Base-by-base conservation (phyloP, 2,797 vertebrate species). In the Betta splendens region DNA sequence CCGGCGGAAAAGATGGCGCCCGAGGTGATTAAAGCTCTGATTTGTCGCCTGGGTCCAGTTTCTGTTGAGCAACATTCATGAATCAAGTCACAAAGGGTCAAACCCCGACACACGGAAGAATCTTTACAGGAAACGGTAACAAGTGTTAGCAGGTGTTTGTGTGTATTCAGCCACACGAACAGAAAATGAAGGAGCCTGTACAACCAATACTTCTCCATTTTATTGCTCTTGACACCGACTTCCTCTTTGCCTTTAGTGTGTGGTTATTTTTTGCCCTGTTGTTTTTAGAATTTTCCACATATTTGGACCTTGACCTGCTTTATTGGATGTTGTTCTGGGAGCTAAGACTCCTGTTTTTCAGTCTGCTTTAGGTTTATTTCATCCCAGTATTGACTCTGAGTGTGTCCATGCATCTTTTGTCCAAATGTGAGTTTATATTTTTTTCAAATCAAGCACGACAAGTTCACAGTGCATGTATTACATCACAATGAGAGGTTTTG, bases 1-100 rank as follows among this genome's bases (percentile, higher is more conserved):
- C 25, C 17, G 4, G 40, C 37, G 54, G 79, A 67, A 75, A 80
- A 13, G 32, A 76, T 47, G 72, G 52, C 72, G 50, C 15, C 32
- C 1, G 1, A 10, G 25, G 61, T 53, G 58, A 64, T 77, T 70
- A 71, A 81, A 75, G 3, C 4, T 1, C 36, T 67, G 66, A 79
- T 79, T 81, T 74, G 69, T 66, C 31, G 23, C 44, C 54, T 33
- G 55, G 45, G 47, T 35, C 11, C n/a, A 15, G 42, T 43, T 54
- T 38, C 18, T 18, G 17, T 54, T 50, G 29, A 54, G 48, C 42
- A 47, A 36, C 26, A 5, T 8, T 5, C 22, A 16, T 60, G 56
- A 62, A 75, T 65, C 52, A 40, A n/a, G 44, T 17, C 21, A n/a
- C 7, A 29, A 3, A n/a, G 18, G 35, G 29, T 5, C 32, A 49